These are phyloP conservation scores for Congeria kusceri DNA, from an alignment of 2,888 invertebrate species.

Conservation along the genomic window DNA sequence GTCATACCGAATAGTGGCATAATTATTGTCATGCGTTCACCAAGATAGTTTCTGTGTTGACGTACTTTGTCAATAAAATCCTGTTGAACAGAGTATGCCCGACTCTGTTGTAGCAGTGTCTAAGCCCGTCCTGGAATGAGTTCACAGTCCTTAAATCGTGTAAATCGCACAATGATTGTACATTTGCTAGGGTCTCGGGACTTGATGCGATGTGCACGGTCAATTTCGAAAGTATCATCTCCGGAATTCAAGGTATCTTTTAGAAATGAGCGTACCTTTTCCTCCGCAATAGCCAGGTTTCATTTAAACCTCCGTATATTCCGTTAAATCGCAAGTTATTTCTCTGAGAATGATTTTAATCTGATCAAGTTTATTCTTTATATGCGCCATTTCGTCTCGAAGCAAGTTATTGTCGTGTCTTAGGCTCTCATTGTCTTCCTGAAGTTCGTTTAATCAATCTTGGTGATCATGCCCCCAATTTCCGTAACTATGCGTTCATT, in stretches of 20 bases:
- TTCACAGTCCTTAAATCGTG: conserved; percentile 2
- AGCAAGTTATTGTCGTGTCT: no score
- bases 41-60: not conserved
- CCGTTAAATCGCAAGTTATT: not conserved
- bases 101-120: not conserved
- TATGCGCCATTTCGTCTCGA: not conserved
- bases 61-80: not conserved
- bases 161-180: not conserved
- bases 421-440: not conserved
- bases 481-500: not conserved
- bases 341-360: not conserved
- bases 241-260: not conserved
- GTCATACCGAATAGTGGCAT: not conserved
- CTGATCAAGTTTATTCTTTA: not conserved
- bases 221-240: not conserved
- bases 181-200: not conserved
- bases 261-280: not conserved
- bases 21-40: not conserved
- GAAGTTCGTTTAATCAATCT: not conserved
- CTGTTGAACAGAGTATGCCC: not conserved
- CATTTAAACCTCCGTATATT: not conserved
- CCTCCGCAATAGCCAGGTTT: not conserved
- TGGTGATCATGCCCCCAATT: not conserved
- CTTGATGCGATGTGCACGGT: conserved; percentile 1
- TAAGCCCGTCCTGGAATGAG: not conserved